These are phyloP conservation scores for Drosophila jambulina DNA, from an alignment of 1,140 invertebrate species.

Conservation along the genomic window DNA sequence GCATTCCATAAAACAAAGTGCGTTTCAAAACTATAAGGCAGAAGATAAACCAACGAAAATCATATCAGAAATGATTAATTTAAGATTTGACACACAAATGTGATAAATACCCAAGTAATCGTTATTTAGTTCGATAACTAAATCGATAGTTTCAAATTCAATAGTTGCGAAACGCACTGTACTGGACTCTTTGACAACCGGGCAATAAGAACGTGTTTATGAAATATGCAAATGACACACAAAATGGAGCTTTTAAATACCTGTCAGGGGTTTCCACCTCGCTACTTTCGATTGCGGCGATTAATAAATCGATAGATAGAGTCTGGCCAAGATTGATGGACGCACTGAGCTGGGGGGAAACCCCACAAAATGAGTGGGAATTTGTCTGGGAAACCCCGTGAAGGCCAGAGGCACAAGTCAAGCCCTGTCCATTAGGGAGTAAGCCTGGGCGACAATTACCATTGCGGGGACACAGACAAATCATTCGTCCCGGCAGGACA, in stretches of 20 bases:
- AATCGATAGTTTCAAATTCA: not conserved
- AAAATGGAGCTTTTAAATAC: slow-evolving; percentile 29
- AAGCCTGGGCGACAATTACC: slow-evolving; percentile 28
- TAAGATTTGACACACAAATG: too few species aligned
- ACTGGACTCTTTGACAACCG: not conserved
- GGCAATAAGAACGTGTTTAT: slow-evolving; percentile 44
- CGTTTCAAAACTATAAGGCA: slow-evolving; percentile 4
- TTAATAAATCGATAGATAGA: slow-evolving; percentile 24
- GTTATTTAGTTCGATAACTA: accelerated
- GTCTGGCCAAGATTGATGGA: slow-evolving; percentile 21
- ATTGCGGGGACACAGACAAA: slow-evolving; percentile 33
- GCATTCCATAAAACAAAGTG: slow-evolving; percentile 2
- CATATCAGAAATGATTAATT: not conserved
- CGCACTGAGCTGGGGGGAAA: not conserved
- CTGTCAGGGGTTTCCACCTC: slow-evolving; percentile 15
- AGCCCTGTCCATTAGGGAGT: slow-evolving; percentile 9
- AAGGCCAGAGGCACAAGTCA: slow-evolving; percentile 40
- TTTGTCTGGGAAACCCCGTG: slow-evolving; percentile 29
- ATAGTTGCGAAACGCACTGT: slow-evolving; percentile 14
- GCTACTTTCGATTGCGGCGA: slow-evolving; percentile 9
- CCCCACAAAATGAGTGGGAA: slow-evolving; percentile 9
- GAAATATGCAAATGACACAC: slow-evolving; percentile 66
- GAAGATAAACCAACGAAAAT: not conserved
- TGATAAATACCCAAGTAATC: not conserved
- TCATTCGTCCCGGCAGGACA: slow-evolving; percentile 42